These are phyloP conservation scores for Drosophila asahinai DNA, from an alignment of 1,140 invertebrate species.

Conservation along the genomic window DNA sequence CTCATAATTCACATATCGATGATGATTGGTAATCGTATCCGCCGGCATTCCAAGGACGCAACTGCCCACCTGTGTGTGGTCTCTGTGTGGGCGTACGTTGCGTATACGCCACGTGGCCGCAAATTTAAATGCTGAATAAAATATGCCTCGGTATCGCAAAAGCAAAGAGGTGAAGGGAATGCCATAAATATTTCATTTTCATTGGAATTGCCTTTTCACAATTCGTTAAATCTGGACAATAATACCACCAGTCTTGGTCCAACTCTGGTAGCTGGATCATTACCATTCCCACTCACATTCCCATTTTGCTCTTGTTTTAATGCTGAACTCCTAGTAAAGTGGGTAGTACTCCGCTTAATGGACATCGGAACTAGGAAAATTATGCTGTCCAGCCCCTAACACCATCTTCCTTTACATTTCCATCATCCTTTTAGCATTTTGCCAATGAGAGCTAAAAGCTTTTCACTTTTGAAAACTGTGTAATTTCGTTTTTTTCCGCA, in stretches of 20 bases:
- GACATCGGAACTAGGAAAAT: too few relatives aligned
- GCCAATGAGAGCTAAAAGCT: too few relatives aligned
- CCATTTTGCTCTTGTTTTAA: too few relatives aligned
- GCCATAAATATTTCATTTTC: slow-evolving; percentile 41
- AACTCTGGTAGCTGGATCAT: too few relatives aligned
- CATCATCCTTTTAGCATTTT: too few relatives aligned
- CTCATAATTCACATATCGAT: slow-evolving; percentile 18
- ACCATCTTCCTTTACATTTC: too few relatives aligned
- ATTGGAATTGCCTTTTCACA: slow-evolving; percentile 39
- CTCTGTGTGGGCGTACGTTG: slow-evolving; percentile 6
- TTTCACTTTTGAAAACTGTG: too few relatives aligned
- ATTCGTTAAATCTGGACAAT: slow-evolving; percentile 24
- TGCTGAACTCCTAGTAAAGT: too few relatives aligned
- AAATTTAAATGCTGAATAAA: slow-evolving; percentile 20
- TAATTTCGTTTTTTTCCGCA: neutral
- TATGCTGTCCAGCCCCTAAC: too few relatives aligned
- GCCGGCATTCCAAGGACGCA: slow-evolving; percentile 2
- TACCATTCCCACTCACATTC: too few relatives aligned
- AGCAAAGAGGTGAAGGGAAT: neutral
- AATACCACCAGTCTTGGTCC: too few relatives aligned
- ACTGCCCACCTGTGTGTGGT: neutral
- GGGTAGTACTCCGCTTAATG: too few relatives aligned
- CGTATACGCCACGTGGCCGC: slow-evolving; percentile 24
- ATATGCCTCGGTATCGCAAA: neutral
- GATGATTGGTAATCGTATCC: slow-evolving; percentile 29